Conservation (phyloP, 2,113 vertebrate species). For the Mobula birostris region DNA sequence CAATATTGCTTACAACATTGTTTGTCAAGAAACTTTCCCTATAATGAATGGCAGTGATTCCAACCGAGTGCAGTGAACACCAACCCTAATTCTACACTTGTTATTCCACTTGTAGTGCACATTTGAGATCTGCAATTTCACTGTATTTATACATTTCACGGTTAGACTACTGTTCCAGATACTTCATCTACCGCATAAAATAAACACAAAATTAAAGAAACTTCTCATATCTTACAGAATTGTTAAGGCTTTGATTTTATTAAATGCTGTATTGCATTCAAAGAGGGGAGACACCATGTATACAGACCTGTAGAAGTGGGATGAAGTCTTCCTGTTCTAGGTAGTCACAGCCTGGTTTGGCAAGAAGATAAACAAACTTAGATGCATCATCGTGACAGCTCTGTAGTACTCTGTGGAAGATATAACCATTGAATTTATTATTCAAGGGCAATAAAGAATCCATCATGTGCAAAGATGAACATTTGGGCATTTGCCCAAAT, state of each 20-base stretch:
- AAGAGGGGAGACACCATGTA: not conserved
- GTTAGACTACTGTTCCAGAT: not conserved
- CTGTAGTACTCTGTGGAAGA: constrained; percentile 67
- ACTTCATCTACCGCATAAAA: constrained; percentile 40
- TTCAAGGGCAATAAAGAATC: not conserved
- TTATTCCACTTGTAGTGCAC: no score
- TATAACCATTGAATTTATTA: constrained; percentile 32
- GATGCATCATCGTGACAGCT: constrained; percentile 87
- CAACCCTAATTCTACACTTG: no score
- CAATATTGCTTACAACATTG: no score
- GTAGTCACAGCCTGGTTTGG: constrained; percentile 76
- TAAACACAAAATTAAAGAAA: constrained; percentile 49
- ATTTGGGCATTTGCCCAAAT: not conserved
- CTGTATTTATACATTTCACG: not conserved
- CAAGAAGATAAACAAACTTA: constrained; percentile 77
- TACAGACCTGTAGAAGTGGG: constrained; percentile 82
- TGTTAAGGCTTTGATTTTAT: constrained; percentile 44
- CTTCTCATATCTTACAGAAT: constrained; percentile 49
- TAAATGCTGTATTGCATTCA: not conserved
- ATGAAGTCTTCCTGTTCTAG: constrained; percentile 94
- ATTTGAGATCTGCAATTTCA: not conserved
- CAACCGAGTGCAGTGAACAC: no score
- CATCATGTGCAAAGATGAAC: not conserved
- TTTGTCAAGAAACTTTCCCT: no score
- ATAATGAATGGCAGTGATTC: no score